Base-by-base conservation (phyloP, 2,888 invertebrate genomes). In the Apotomis capreana region DNA sequence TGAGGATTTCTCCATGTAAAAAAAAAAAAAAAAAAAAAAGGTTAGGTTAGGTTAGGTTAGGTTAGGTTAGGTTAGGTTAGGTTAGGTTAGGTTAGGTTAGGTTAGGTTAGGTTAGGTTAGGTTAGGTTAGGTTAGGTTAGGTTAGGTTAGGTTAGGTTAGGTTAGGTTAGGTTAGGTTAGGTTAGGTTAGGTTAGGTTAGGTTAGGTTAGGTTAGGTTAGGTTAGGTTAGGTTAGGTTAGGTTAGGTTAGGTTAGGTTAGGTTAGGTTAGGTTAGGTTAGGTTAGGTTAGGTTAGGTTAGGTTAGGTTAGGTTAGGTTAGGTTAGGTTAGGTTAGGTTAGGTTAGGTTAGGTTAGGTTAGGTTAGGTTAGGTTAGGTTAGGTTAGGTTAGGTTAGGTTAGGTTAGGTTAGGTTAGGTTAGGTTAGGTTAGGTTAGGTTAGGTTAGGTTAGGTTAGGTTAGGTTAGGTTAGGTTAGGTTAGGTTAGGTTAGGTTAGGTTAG, bases 31-130 rank as follows among this genome's bases (percentile, higher is more conserved):
- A n/a, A n/a, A n/a, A n/a, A n/a, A n/a, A n/a, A n/a, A 73, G 74
- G 74, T 74, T 74, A 68, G 73, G 69, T 72, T 74, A 72, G 74
- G 72, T 74, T 73, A 68, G 73, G 72, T 74, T 74, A 68, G 74
- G 74, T 74, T 74, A 68, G 74, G 69, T 69, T 74, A 70, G 75
- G 75, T 75, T 75, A 71, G 75, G 61, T 61, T 61, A 61, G 54
- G 64, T 70, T 70, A 57, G 64, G 70, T 70, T 70, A 59, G 65
- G 70, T 70, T 70, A 59, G 65, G 70, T 70, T 70, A 59, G 65
- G 70, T 70, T 70, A 59, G 65, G 70, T 70, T 70, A 58, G 65
- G 70, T 55, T 55, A 55, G 55, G 55, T 55, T 55, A 55, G 55
- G 55, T 55, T 55, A 67, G 72, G 74, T 74, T 72, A 70, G 75